phyloP scores from a whole-genome alignment of 2,113 vertebrate genomes.

The Dasypus novemcinctus region DNA sequence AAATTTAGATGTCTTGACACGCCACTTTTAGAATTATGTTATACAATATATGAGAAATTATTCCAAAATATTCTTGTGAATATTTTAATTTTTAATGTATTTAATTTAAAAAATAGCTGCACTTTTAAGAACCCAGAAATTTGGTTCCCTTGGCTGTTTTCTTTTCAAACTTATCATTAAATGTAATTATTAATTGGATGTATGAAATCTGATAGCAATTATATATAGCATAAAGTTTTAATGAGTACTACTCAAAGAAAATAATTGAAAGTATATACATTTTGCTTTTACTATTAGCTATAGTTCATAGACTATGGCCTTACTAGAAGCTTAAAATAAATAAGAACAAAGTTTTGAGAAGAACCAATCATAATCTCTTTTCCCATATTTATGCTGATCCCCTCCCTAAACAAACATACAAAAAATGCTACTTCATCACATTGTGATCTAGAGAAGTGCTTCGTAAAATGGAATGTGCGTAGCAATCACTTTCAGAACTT shows the following conservation, averaged over 20 bases:
- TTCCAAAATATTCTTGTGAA: slow-evolving; percentile 9
- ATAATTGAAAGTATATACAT: slow-evolving; percentile 45
- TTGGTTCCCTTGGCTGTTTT: neutral
- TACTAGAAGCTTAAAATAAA: neutral
- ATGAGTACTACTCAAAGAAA: slow-evolving; percentile 6
- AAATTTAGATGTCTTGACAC: neutral
- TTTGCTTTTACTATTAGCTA: slow-evolving; percentile 33
- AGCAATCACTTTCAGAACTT: neutral
- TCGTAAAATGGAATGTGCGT: neutral
- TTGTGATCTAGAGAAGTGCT: neutral
- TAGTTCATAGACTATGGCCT: neutral
- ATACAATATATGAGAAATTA: neutral
- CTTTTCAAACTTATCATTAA: slow-evolving; percentile 30
- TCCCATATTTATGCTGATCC: neutral
- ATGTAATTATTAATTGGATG: slow-evolving; percentile 23
- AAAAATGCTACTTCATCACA: neutral
- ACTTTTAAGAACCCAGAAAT: slow-evolving; percentile 12
- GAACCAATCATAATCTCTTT: neutral
- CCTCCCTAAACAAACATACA: neutral
- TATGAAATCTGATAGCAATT: slow-evolving; percentile 33
- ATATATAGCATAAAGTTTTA: slow-evolving; percentile 37
- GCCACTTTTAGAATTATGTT: neutral
- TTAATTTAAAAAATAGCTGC: slow-evolving; percentile 33
- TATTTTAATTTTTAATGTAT: slow-evolving; percentile 47
- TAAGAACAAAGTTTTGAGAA: neutral